Evolutionary conservation across 2,113 vertebrate species (phyloP).

Genomic region (Triplophysa dalaica): DNA sequence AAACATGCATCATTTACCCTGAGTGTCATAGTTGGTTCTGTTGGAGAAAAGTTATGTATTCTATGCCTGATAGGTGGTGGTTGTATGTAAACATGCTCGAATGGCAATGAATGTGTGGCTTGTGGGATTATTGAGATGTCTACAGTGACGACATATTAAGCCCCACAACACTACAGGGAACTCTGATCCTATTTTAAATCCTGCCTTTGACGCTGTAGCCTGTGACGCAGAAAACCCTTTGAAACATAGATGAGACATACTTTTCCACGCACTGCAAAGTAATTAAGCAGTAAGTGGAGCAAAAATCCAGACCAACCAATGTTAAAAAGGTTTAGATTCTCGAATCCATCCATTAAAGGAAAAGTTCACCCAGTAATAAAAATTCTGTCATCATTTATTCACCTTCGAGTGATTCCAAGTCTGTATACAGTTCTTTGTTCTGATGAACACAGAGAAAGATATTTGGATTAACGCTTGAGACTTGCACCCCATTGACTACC

Average conservation of each 20-base stretch:
- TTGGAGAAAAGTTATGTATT: neutral
- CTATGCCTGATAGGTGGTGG: constrained; percentile 28
- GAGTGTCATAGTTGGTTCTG: constrained; percentile 1
- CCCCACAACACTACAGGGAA: constrained; percentile 45
- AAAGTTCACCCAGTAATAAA: no score
- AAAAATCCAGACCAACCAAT: neutral
- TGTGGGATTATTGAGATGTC: constrained; percentile 50
- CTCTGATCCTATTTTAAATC: constrained; percentile 54
- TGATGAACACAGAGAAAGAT: no score
- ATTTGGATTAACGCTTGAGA: no score
- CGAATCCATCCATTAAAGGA: neutral
- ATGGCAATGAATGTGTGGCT: constrained; percentile 15
- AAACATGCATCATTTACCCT: neutral
- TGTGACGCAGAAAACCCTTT: constrained; percentile 50
- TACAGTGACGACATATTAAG: constrained; percentile 46
- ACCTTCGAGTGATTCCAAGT: no score
- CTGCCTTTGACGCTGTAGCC: constrained; percentile 36
- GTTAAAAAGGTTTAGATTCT: neutral
- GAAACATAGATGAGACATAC: constrained; percentile 32
- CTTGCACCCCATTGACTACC: no score
- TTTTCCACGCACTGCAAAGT: constrained; percentile 11
- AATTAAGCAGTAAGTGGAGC: constrained; percentile 18
- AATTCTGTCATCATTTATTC: no score
- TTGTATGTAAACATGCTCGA: constrained; percentile 37
- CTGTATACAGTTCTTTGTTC: no score